A percentile compares a stretch with the other conserved stretches of the same genome.
Evolutionary conservation across 2,113 vertebrate genomes (phyloP).

Genomic region (Mesoclemmys tuberculata): DNA sequence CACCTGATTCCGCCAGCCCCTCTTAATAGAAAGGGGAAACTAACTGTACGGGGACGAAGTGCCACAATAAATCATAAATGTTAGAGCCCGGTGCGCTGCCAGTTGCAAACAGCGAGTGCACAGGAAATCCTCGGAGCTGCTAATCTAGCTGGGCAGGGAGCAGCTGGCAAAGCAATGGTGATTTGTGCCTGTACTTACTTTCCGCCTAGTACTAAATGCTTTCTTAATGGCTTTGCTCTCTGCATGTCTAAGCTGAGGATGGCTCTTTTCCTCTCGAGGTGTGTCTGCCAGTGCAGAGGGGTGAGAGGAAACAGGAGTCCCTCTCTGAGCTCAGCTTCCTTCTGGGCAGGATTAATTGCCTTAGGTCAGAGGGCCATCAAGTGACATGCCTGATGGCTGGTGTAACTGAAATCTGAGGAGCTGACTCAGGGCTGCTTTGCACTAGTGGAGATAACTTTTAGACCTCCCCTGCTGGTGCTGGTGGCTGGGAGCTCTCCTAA

Average conservation of each 20-base stretch:
- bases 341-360: slow-evolving; percentile 56
- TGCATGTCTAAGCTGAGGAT: not conserved
- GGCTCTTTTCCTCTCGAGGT: not conserved
- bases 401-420: slow-evolving; percentile 70
- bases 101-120: not conserved
- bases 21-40: slow-evolving; percentile 43
- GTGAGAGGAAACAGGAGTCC: not conserved
- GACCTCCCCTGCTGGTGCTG: not conserved
- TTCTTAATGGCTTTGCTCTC: not conserved
- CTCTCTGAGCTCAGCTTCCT: slow-evolving; percentile 44
- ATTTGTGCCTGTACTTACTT: not conserved
- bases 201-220: not conserved
- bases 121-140: not conserved
- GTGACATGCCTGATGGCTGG: slow-evolving; percentile 52
- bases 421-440: not conserved
- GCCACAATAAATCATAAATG: slow-evolving; percentile 29
- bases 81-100: slow-evolving; percentile 42
- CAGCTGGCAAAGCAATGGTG: not conserved
- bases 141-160: not conserved
- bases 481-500: not conserved
- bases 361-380: slow-evolving; percentile 63
- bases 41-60: rapidly evolving
- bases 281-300: not conserved
- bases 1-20: not conserved
- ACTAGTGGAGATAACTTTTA: not conserved